Conservation (phyloP, 2,888 invertebrate species). For the Pediacus dermestoides region DNA sequence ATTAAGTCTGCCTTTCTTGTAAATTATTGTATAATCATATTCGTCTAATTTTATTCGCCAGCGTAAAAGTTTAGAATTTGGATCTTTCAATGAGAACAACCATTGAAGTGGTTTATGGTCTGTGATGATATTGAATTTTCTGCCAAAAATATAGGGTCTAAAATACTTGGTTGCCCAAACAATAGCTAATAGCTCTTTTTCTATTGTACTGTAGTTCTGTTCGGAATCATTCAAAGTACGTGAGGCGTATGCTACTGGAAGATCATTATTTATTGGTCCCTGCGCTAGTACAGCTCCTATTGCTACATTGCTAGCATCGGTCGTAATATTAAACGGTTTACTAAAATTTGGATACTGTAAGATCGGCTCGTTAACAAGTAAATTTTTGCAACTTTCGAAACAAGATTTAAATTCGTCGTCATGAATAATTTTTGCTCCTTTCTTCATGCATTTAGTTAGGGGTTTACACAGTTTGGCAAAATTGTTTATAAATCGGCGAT, state of each 20-base stretch:
- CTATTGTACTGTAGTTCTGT: constrained; percentile 22
- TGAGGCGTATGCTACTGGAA: constrained; percentile 23
- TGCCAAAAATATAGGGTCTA: constrained; percentile 21
- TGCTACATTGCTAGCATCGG: constrained; percentile 26
- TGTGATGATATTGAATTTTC: constrained; percentile 15
- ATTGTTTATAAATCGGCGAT: constrained; percentile 20
- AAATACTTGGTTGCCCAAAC: constrained; percentile 25
- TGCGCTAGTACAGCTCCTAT: constrained; percentile 28
- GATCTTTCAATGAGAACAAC: constrained; percentile 17
- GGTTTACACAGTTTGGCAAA: constrained; percentile 25
- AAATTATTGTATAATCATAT: constrained; percentile 12
- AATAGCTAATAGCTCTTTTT: constrained; percentile 26
- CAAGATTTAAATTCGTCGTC: constrained; percentile 13
- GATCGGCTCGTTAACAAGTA: constrained; percentile 22
- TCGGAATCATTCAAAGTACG: constrained; percentile 16
- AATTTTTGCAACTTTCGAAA: constrained; percentile 22
- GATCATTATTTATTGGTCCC: constrained; percentile 21
- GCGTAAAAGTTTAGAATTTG: constrained; percentile 17
- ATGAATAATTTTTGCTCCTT: constrained; percentile 17
- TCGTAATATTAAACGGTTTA: constrained; percentile 27
- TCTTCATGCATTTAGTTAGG: constrained; percentile 20
- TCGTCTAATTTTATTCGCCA: constrained; percentile 18
- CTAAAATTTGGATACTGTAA: constrained; percentile 28
- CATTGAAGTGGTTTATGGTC: constrained; percentile 17
- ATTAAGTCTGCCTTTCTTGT: constrained; percentile 17